These are phyloP conservation scores for Sphaerophoria rueppellii DNA, from an alignment of 2,888 invertebrate species.

Conservation along the genomic window DNA sequence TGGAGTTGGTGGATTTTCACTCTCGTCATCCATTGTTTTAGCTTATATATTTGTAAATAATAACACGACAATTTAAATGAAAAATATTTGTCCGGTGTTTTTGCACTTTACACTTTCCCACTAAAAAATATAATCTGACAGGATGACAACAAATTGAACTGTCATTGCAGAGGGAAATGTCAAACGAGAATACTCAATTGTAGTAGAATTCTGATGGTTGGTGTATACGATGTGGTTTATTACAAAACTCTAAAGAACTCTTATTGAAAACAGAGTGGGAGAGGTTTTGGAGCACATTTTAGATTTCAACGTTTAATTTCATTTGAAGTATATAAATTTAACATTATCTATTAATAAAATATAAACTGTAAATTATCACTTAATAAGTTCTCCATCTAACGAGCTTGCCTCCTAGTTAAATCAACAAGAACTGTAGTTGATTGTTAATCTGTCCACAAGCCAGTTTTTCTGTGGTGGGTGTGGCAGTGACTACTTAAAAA, in stretches of 20 bases:
- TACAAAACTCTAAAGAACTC: not conserved
- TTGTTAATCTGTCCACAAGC: too few relatives aligned
- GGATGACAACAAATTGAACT: slow-evolving; percentile 38
- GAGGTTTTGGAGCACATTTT: too few relatives aligned
- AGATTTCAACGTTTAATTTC: too few relatives aligned
- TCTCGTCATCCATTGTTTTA: slow-evolving; percentile 84
- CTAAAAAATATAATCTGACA: not conserved
- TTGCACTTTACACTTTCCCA: too few relatives aligned
- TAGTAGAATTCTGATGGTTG: slow-evolving; percentile 22
- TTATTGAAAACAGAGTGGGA: not conserved
- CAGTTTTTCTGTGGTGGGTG: too few relatives aligned
- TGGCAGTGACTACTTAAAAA: too few relatives aligned
- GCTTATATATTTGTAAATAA: not conserved
- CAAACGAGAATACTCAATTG: not conserved
- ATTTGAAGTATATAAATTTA: too few relatives aligned
- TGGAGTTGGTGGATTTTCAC: slow-evolving; percentile 81
- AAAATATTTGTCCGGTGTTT: not conserved
- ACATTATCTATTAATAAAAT: too few relatives aligned
- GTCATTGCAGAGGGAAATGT: slow-evolving; percentile 24
- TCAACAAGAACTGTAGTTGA: too few relatives aligned
- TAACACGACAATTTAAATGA: not conserved
- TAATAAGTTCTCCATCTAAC: too few relatives aligned
- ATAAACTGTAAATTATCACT: too few relatives aligned
- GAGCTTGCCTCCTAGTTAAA: too few relatives aligned
- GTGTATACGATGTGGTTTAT: not conserved